These are phyloP conservation scores for Leucania comma DNA, from an alignment of 2,888 invertebrate genomes.

Conservation along the genomic window DNA sequence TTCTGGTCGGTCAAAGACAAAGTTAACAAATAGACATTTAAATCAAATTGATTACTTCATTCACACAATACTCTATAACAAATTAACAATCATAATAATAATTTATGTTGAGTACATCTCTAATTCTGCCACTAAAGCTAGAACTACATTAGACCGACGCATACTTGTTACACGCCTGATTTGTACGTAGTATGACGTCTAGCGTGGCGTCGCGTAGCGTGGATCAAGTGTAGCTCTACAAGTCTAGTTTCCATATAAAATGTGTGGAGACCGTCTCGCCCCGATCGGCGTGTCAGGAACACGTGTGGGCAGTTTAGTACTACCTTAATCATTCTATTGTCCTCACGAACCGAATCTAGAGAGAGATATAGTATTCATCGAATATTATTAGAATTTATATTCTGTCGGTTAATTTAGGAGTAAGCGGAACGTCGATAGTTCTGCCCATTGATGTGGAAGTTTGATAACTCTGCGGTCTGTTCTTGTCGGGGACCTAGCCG, in stretches of 20 bases:
- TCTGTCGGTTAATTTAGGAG: constrained; percentile 54
- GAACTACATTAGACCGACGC: too few species aligned
- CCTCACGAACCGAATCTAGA: constrained; percentile 14
- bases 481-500: constrained; percentile 53
- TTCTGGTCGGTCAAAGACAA: not conserved
- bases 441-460: constrained; percentile 61
- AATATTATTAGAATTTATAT: constrained; percentile 53
- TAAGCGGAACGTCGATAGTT: constrained; percentile 31
- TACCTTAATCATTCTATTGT: constrained; percentile 7
- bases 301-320: too few species aligned
- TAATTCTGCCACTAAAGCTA: not conserved
- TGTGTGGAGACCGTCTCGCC: too few species aligned
- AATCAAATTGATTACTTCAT: not conserved
- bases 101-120: not conserved
- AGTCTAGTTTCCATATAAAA: too few species aligned
- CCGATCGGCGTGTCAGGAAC: too few species aligned
- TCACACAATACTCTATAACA: not conserved
- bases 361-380: constrained; percentile 49
- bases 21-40: not conserved
- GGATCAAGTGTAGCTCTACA: too few species aligned
- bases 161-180: too few species aligned
- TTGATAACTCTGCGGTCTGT: constrained; percentile 58
- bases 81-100: not conserved
- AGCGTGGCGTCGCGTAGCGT: too few species aligned
- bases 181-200: too few species aligned